Conservation (phyloP, 2,797 vertebrate genomes). For the Lithobates sylvaticus region DNA sequence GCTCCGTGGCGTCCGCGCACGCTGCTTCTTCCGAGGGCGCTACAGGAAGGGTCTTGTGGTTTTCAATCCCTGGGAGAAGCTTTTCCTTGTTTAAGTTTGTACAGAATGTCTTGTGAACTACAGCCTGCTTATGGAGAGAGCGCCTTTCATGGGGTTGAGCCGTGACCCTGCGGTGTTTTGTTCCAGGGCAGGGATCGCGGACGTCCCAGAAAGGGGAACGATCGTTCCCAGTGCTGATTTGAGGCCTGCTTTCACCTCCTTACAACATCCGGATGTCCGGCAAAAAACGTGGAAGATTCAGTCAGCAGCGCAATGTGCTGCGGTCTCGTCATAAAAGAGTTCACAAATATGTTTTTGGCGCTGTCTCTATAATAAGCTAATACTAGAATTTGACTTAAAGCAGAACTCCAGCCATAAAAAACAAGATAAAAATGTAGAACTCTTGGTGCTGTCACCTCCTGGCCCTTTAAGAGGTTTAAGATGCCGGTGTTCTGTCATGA, state of each 20-base stretch:
- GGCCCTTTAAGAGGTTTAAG: too few species aligned
- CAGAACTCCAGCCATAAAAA: too few species aligned
- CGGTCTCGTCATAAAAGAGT: too few species aligned
- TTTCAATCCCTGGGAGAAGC: constrained; percentile 69
- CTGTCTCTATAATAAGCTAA: too few species aligned
- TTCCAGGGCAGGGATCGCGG: not conserved
- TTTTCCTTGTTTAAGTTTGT: constrained; percentile 65
- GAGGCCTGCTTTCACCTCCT: too few species aligned
- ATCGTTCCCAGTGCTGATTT: not conserved
- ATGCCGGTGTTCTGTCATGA: too few species aligned
- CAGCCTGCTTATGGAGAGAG: constrained; percentile 10
- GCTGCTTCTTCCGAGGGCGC: constrained; percentile 55
- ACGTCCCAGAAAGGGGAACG: not conserved
- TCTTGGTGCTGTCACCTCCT: too few species aligned
- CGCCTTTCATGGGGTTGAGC: constrained; percentile 30
- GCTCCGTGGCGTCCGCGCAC: constrained; percentile 45
- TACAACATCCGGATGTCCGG: not conserved
- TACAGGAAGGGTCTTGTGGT: constrained; percentile 63
- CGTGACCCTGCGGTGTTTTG: not conserved
- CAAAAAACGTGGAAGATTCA: not conserved
- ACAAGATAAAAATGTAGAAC: too few species aligned
- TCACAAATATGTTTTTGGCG: too few species aligned
- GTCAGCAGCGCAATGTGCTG: too few species aligned
- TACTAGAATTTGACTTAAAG: too few species aligned
- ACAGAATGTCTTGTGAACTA: constrained; percentile 52